phyloP scores from a whole-genome alignment of 2,113 vertebrate genomes.

The Cochlearius cochlearius region DNA sequence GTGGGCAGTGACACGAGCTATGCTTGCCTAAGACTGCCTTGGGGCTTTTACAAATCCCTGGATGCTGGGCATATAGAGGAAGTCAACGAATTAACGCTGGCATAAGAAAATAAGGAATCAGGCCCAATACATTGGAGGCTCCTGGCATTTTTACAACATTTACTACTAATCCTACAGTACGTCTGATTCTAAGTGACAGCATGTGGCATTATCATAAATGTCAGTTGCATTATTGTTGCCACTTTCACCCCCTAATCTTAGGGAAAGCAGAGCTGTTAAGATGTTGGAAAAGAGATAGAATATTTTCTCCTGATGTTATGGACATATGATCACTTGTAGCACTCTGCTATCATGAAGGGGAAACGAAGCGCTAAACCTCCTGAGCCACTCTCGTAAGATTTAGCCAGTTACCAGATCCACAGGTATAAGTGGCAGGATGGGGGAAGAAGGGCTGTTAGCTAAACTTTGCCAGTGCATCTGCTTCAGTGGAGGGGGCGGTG shows the following conservation, averaged over 20 bases:
- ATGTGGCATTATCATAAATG: conserved; percentile 35
- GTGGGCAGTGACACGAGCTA: background rate
- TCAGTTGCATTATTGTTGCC: conserved; percentile 31
- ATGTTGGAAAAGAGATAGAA: background rate
- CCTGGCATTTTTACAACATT: conserved; percentile 28
- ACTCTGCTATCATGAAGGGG: background rate
- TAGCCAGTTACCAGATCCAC: background rate
- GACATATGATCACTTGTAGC: background rate
- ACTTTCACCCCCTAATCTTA: conserved; percentile 39
- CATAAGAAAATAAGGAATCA: background rate
- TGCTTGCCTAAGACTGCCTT: background rate
- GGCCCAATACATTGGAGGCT: background rate
- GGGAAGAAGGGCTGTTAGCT: background rate
- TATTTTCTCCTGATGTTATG: background rate
- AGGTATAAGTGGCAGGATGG: background rate
- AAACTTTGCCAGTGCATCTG: background rate
- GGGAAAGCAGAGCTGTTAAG: background rate
- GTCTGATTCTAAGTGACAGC: conserved; percentile 39
- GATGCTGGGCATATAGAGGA: background rate
- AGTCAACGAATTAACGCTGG: background rate
- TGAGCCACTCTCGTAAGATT: background rate
- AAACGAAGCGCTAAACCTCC: background rate
- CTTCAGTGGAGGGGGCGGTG: background rate
- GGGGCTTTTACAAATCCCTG: background rate
- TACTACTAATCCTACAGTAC: conserved; percentile 10